These are phyloP conservation scores for Sebastes aleutianus DNA, from an alignment of 2,797 vertebrate species.

Conservation along the genomic window DNA sequence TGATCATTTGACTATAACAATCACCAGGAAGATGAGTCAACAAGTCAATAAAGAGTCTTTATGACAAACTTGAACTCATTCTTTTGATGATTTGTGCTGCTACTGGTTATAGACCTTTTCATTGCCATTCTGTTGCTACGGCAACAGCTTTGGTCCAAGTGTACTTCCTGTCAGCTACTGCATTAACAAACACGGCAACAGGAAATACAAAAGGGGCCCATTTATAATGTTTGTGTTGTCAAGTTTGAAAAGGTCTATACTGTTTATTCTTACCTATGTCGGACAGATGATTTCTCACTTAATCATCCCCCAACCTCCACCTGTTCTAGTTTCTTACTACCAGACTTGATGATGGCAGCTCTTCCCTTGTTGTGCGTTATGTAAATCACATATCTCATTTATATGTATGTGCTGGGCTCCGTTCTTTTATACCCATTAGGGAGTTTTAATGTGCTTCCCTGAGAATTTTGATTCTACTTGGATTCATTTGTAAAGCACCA, in stretches of 20 bases:
- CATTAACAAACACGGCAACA: too few relatives aligned
- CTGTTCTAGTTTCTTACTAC: constrained; percentile 29
- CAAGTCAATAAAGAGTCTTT: neutral
- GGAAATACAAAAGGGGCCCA: too few relatives aligned
- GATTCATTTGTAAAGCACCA: constrained; percentile 50
- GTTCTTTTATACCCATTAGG: constrained; percentile 15
- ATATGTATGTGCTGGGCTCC: constrained; percentile 9
- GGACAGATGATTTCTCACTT: constrained; percentile 2
- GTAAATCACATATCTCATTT: constrained; percentile 34
- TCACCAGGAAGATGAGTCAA: neutral
- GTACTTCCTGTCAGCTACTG: too few relatives aligned
- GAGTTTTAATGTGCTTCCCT: constrained; percentile 34
- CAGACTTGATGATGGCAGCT: neutral
- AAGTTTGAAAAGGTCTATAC: too few relatives aligned
- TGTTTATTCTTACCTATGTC: constrained; percentile 2
- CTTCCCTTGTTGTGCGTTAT: constrained; percentile 36
- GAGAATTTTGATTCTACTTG: constrained; percentile 32
- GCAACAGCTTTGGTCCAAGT: too few relatives aligned
- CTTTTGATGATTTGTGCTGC: neutral
- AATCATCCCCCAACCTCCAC: constrained; percentile 12
- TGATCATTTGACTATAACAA: neutral
- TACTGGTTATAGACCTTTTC: neutral
- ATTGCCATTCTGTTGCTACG: too few relatives aligned
- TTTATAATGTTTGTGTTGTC: too few relatives aligned
- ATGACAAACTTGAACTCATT: neutral